Percentiles rank a stretch among this genome's conserved stretches.
These are phyloP conservation scores for Chanos chanos DNA, from an alignment of 2,797 vertebrate species.

Conservation along the genomic window DNA sequence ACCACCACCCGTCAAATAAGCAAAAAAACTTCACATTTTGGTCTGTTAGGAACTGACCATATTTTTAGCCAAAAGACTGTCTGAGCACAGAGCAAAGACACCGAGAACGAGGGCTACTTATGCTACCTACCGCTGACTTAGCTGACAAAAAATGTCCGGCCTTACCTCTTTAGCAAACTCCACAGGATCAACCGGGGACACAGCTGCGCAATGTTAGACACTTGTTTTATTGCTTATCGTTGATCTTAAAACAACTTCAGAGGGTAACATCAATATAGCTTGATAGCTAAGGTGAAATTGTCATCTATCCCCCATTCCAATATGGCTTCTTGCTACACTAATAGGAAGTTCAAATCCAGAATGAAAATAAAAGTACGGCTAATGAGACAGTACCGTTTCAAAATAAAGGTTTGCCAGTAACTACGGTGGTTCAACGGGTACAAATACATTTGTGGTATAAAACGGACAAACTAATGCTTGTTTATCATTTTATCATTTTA, in stretches of 20 bases:
- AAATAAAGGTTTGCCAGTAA: conserved; percentile 21
- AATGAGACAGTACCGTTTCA: neutral
- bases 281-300: conserved; percentile 18
- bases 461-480: too few relatives aligned
- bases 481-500: too few relatives aligned
- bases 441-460: too few relatives aligned
- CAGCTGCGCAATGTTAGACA: neutral
- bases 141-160: neutral
- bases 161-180: conserved; percentile 41
- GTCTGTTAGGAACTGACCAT: too few relatives aligned
- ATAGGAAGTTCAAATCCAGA: conserved; percentile 33
- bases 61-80: too few relatives aligned
- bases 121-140: too few relatives aligned
- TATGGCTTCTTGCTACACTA: conserved; percentile 33
- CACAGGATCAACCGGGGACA: conserved; percentile 9
- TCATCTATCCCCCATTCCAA: conserved; percentile 38
- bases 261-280: conserved; percentile 26
- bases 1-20: too few relatives aligned
- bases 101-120: too few relatives aligned
- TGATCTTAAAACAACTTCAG: conserved; percentile 7
- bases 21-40: too few relatives aligned
- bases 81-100: too few relatives aligned
- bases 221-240: neutral
- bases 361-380: conserved; percentile 26
- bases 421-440: too few relatives aligned